These are phyloP conservation scores for Hydroisotoma schaefferi DNA, from an alignment of 2,888 invertebrate genomes.

Conservation along the genomic window DNA sequence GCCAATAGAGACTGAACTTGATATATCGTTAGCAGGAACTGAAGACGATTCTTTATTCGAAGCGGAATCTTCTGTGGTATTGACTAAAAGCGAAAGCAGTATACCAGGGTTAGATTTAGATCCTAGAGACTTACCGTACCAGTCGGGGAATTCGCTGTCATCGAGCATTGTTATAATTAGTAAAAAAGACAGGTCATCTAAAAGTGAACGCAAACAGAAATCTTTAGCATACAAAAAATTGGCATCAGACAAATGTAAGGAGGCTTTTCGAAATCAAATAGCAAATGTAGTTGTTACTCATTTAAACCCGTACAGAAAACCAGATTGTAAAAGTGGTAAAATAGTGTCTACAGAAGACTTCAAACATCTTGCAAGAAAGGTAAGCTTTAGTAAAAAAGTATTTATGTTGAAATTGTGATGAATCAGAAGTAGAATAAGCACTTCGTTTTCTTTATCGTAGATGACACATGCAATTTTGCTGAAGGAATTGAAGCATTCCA, in stretches of 20 bases:
- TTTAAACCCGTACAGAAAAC: slow-evolving; percentile 81
- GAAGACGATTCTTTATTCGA: slow-evolving; percentile 1
- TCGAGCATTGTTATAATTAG: slow-evolving; percentile 1
- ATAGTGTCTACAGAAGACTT: slow-evolving; percentile 89
- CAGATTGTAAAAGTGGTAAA: slow-evolving; percentile 75
- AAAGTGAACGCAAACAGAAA: slow-evolving; percentile 35
- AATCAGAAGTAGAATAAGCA: neutral
- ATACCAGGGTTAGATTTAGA: slow-evolving; percentile 30
- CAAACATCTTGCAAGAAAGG: slow-evolving; percentile 90
- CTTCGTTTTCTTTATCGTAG: slow-evolving; percentile 57
- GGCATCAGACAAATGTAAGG: slow-evolving; percentile 61
- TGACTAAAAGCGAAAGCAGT: slow-evolving; percentile 8
- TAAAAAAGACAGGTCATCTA: slow-evolving; percentile 18
- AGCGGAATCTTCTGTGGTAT: neutral
- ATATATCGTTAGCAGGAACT: slow-evolving; percentile 20
- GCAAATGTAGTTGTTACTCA: slow-evolving; percentile 75
- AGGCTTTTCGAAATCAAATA: slow-evolving; percentile 72
- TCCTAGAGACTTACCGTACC: slow-evolving; percentile 7
- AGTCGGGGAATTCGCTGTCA: neutral
- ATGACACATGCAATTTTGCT: slow-evolving; percentile 91
- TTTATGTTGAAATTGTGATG: neutral
- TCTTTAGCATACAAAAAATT: slow-evolving; percentile 22
- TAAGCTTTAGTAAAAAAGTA: slow-evolving; percentile 51
- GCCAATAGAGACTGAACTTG: slow-evolving; percentile 33
- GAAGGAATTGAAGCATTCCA: slow-evolving; percentile 89